These are phyloP conservation scores for Diadema setosum DNA, from an alignment of 35 echinoderm and acorn worm genomes.

Conservation along the genomic window DNA sequence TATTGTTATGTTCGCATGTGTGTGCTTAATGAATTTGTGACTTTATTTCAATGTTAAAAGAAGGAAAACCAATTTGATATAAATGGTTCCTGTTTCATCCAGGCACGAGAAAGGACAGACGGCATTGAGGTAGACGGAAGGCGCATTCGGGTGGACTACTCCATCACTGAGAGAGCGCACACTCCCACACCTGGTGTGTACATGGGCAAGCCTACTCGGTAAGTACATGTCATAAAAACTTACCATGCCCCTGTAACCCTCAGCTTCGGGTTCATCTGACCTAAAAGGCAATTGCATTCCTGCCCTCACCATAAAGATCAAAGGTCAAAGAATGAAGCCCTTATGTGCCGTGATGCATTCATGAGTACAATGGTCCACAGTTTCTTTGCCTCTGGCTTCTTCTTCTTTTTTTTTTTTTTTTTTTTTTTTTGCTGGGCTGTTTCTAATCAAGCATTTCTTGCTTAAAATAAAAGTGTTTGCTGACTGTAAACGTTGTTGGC, in stretches of 20 bases:
- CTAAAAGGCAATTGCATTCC: neutral
- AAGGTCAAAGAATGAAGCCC: neutral
- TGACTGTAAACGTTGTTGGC: too few species aligned
- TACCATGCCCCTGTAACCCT: neutral
- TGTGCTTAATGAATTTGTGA: too few species aligned
- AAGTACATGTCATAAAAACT: neutral
- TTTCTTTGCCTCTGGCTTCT: too few species aligned
- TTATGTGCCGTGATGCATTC: neutral
- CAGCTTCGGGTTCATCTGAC: neutral
- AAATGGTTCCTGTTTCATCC: too few species aligned
- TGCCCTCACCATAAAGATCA: neutral
- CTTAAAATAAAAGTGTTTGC: too few species aligned
- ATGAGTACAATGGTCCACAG: neutral
- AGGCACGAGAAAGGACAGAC: slow-evolving; percentile 86
- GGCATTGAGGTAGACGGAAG: slow-evolving; percentile 94
- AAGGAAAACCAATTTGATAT: too few species aligned
- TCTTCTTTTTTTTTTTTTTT: too few species aligned
- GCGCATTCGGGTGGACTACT: slow-evolving; percentile 89
- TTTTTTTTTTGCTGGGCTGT: too few species aligned
- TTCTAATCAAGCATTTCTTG: too few species aligned
- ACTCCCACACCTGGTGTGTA: slow-evolving; percentile 98
- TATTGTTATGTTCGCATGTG: too few species aligned
- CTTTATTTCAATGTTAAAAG: too few species aligned
- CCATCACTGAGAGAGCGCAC: slow-evolving; percentile 92
- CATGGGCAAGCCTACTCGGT: slow-evolving; percentile 97